These are phyloP conservation scores for Bucco capensis DNA, from an alignment of 2,113 vertebrate genomes.

Conservation along the genomic window DNA sequence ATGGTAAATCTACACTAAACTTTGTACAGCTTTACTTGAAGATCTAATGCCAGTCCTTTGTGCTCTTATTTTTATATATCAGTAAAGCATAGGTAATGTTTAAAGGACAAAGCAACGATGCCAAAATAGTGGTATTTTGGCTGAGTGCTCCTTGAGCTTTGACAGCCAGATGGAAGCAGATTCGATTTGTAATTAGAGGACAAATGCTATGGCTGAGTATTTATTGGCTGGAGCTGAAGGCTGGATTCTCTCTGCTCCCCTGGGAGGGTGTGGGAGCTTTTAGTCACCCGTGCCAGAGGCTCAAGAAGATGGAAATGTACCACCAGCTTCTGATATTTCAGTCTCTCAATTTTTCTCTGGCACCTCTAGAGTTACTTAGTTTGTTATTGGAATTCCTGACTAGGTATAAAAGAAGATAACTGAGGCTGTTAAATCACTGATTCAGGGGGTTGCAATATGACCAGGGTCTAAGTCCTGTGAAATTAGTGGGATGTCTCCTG, in stretches of 20 bases:
- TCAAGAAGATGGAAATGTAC: neutral
- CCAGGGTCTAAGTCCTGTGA: neutral
- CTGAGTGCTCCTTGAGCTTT: neutral
- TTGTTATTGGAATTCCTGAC: neutral
- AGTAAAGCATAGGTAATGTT: neutral
- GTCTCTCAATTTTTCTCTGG: neutral
- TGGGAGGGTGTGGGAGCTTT: neutral
- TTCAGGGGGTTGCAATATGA: neutral
- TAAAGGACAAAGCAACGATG: neutral
- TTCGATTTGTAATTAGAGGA: neutral
- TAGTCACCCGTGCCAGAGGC: too few species aligned
- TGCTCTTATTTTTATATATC: neutral
- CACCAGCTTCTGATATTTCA: neutral
- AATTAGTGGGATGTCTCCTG: neutral
- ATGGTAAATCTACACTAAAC: neutral
- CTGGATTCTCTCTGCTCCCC: neutral
- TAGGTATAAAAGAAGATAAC: neutral
- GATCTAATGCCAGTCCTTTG: too few species aligned
- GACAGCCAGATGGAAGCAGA: neutral
- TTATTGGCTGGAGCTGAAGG: neutral
- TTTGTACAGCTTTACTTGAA: neutral
- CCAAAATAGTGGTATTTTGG: neutral
- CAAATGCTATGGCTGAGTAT: neutral
- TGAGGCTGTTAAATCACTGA: neutral
- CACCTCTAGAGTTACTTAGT: neutral